Evolutionary conservation across 2,797 vertebrate species (phyloP).

Genomic region (Sebastolobus alascanus): DNA sequence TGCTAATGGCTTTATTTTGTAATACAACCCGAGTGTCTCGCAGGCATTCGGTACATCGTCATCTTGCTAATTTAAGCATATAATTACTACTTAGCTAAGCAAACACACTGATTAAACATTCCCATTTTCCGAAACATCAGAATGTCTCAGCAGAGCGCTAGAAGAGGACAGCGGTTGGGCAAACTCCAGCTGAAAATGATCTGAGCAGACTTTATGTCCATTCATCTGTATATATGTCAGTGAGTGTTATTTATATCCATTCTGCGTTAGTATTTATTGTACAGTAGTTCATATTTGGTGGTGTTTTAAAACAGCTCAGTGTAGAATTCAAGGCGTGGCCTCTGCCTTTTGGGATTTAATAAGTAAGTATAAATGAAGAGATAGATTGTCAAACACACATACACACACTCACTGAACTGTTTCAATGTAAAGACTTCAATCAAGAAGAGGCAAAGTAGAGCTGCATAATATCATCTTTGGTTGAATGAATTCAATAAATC

Average conservation of each 20-base stretch:
- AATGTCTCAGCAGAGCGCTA: conserved; percentile 25
- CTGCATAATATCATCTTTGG: conserved; percentile 46
- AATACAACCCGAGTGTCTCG: conserved; percentile 42
- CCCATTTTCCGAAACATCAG: conserved; percentile 50
- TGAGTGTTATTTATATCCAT: background rate
- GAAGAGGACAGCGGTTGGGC: conserved; percentile 20
- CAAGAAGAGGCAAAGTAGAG: conserved; percentile 16
- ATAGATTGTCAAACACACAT: background rate
- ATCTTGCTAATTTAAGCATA: conserved; percentile 52
- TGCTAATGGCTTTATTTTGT: conserved; percentile 48
- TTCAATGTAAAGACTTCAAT: conserved; percentile 40
- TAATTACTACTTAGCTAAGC: conserved; percentile 45
- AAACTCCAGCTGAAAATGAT: conserved; percentile 30
- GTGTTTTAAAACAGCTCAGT: conserved; percentile 6
- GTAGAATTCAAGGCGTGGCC: background rate
- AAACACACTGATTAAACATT: conserved; percentile 45
- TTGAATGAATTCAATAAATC: conserved; percentile 58
- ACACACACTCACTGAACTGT: conserved; percentile 7
- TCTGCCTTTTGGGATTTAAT: background rate
- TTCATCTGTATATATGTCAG: background rate
- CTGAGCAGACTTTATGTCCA: conserved; percentile 17
- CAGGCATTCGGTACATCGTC: conserved; percentile 42
- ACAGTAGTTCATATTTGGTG: background rate
- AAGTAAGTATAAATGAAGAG: conserved; percentile 5
- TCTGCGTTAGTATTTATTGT: conserved; percentile 3